Evolutionary conservation across 2,888 invertebrate genomes (phyloP), one percentile per base, ranked within the genome.

Genomic region (Ischnura elegans): DNA sequence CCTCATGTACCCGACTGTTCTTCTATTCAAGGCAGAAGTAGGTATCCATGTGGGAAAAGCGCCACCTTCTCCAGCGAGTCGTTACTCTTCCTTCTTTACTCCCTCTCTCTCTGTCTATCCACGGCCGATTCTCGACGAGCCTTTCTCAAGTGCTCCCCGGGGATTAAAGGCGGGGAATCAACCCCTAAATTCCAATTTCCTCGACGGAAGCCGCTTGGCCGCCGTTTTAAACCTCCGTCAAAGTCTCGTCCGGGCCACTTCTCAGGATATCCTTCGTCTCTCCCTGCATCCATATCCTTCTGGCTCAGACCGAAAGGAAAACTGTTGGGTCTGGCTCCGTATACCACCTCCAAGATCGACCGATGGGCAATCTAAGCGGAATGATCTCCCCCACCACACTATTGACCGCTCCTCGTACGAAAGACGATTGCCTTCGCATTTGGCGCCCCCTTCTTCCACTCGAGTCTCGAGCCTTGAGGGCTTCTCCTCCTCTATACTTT

Each of bases 91-190:
- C 42, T 51, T 87, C n/a, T 87, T 55, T 55, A 29, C 51, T 10
- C 61, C 43, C 42, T n/a, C 61, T 36, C 76, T 29, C 21, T 76
- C n/a, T 61, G 29, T 6, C 61, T 8, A 16, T 76, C 16, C 76
- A 29, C 10, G 36, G 76, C 36, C 36, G 36, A 61, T 21, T 21
- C 61, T 21, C 61, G 61, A n/a, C n/a, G n/a, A n/a, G n/a, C n/a
- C n/a, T n/a, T n/a, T n/a, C n/a, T n/a, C 61, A 61, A 61, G 19
- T 61, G 61, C 61, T n/a, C 76, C 61, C 25, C 76, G 13, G 76
- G 76, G 76, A 76, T 76, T 76, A 76, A 76, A 76, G 76, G 36
- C 76, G 76, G 76, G 29, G 76, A 76, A 76, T 76, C 76, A 76
- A 76, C 76, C 76, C 76, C 25, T 76, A 76, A 76, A 76, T 76